phyloP scores from a whole-genome alignment of 2,888 invertebrate species.

The Mechanitis messenoides region DNA sequence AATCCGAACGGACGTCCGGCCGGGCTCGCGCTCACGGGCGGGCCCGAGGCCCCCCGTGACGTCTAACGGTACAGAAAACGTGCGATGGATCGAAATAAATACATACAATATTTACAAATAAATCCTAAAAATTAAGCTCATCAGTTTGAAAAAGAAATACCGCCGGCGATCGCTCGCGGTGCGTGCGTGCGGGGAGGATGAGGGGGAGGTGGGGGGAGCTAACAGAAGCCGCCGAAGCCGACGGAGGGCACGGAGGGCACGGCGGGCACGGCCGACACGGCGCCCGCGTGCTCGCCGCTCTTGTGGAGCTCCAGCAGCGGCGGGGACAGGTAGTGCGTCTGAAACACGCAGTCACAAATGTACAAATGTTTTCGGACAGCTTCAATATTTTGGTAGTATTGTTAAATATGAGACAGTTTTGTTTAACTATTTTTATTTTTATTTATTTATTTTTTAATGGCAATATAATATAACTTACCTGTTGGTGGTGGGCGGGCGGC shows the following conservation, averaged over 20 bases:
- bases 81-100: slow-evolving; percentile 58
- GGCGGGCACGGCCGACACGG: slow-evolving; percentile 51
- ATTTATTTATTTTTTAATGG: too few species aligned
- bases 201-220: slow-evolving; percentile 36
- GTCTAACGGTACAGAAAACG: slow-evolving; percentile 38
- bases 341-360: slow-evolving; percentile 19
- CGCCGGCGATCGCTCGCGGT: slow-evolving; percentile 43
- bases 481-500: slow-evolving; percentile 68
- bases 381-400: neutral
- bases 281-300: slow-evolving; percentile 52
- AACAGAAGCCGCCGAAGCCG: slow-evolving; percentile 73
- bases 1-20: slow-evolving; percentile 35
- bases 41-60: too few species aligned
- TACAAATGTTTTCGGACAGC: slow-evolving; percentile 7
- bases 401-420: too few species aligned
- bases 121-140: slow-evolving; percentile 69
- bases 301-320: slow-evolving; percentile 69
- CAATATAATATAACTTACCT: slow-evolving; percentile 39
- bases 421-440: too few species aligned
- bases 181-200: slow-evolving; percentile 16
- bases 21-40: slow-evolving; percentile 28
- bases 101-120: slow-evolving; percentile 73
- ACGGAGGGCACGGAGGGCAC: slow-evolving; percentile 68
- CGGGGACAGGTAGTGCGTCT: slow-evolving; percentile 66
- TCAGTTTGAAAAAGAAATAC: slow-evolving; percentile 59